phyloP scores from a whole-genome alignment of 2,888 invertebrate genomes.

The Myopa testacea region DNA sequence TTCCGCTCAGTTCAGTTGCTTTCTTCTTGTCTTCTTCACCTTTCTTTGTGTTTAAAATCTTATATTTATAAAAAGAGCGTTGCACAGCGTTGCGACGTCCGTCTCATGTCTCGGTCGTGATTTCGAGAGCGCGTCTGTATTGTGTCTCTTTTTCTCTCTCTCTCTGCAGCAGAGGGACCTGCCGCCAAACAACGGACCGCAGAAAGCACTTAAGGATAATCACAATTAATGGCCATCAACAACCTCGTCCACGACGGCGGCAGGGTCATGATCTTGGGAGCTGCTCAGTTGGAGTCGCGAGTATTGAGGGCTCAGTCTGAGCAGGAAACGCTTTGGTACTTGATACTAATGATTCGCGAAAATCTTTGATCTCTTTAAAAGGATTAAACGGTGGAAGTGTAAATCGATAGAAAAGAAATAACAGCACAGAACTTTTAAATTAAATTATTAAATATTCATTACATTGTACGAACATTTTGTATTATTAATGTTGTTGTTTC shows the following conservation, averaged over 20 bases:
- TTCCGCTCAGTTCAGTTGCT: too few species aligned
- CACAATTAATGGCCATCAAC: conserved; percentile 35
- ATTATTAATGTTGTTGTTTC: not conserved
- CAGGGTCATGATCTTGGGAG: not conserved
- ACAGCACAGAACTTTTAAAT: not conserved
- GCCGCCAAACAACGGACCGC: conserved; percentile 16
- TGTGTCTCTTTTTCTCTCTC: too few species aligned
- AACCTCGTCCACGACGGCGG: not conserved
- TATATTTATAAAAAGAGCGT: not conserved
- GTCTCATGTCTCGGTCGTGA: not conserved
- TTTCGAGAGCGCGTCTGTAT: not conserved
- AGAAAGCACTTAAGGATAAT: conserved; percentile 40
- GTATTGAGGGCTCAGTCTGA: not conserved
- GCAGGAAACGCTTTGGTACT: not conserved
- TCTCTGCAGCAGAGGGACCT: conserved; percentile 4
- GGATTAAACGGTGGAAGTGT: too few species aligned
- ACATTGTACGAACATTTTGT: not conserved
- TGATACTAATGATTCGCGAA: too few species aligned
- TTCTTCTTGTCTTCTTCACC: too few species aligned
- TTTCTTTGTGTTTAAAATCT: not conserved
- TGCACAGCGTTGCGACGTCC: not conserved
- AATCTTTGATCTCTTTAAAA: too few species aligned
- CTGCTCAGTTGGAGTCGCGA: not conserved
- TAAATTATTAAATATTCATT: not conserved
- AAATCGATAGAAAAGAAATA: too few species aligned